Conservation (phyloP, 2,888 invertebrate species). For the Notodonta dromedarius region DNA sequence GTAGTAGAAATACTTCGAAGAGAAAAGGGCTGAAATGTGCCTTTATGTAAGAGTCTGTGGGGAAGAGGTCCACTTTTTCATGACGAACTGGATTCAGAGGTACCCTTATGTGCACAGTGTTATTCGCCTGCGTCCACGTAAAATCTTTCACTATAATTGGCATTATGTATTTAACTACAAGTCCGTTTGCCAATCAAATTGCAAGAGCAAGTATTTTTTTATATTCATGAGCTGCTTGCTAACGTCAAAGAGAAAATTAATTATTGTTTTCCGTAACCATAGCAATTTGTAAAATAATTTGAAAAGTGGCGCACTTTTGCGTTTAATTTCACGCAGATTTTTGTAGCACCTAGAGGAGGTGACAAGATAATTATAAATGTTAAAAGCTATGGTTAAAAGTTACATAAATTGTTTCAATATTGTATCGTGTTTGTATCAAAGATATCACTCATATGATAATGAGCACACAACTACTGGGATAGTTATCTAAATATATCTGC, state of each 20-base stretch:
- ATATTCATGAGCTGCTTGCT: too few species aligned
- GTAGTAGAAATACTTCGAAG: conserved; percentile 89
- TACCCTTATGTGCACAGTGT: conserved; percentile 85
- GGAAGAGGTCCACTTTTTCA: conserved; percentile 88
- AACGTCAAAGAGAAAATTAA: too few species aligned
- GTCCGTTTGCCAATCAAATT: too few species aligned
- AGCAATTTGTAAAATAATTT: conserved; percentile 6
- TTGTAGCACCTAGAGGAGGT: too few species aligned
- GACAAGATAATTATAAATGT: too few species aligned
- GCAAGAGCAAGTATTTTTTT: too few species aligned
- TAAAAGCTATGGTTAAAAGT: too few species aligned
- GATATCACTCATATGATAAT: too few species aligned
- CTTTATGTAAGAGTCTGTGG: conserved; percentile 88
- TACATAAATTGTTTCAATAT: too few species aligned
- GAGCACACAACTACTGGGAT: too few species aligned
- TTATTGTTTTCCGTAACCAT: conserved; percentile 15
- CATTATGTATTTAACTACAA: conserved; percentile 67
- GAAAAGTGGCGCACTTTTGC: conserved; percentile 5
- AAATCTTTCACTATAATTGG: conserved; percentile 90
- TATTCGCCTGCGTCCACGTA: conserved; percentile 89
- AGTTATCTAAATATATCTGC: too few species aligned
- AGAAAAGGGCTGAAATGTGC: conserved; percentile 89
- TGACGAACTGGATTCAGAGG: conserved; percentile 86
- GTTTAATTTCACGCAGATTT: background rate
- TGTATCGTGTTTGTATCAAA: too few species aligned